Evolutionary conservation across 2,797 vertebrate genomes (phyloP), one percentile per base, ranked within the genome.

Genomic region (Pristis pectinata): DNA sequence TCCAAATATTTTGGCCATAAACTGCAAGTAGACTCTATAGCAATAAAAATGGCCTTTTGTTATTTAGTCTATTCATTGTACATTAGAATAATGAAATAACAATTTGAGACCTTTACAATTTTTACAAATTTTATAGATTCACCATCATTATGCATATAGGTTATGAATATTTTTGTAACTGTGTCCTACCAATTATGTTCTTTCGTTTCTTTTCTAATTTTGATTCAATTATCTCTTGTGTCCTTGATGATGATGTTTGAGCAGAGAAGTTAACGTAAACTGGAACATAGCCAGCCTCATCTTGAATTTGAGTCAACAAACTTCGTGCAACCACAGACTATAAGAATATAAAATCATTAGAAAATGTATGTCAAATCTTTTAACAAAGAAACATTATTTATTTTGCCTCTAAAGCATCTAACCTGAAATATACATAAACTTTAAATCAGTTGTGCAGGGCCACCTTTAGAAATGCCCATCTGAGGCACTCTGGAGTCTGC

Each of bases 151-250:
- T 34, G 3, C 0, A 34, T 2, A 53, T 13, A 70, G 89, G 70
- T 67, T 93, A 53, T 94, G 15, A 76, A 30, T 13, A 94, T 76
- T n/a, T 56, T 34, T 15, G 27, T 37, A 87, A n/a, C 24, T 34
- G 13, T 17, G 87, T 95, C 95, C 96, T 96, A 98, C 97, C 98
- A 95, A 98, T 96, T 77, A 98, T 96, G 94, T 98, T 98, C 96
- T 98, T 99, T 95, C 97, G 97, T 96, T 98, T 98, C 95, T 98
- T 98, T 96, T 98, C 97, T 95, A 98, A 95, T 95, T 98, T 98
- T 94, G 97, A 98, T 96, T 98, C 98, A 94, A 98, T 98, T 94
- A 98, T 98, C 95, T 98, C 98, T 96, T 98, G 97, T 2, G 97
- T 98, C 93, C 97, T 96, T 83, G 97, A 95, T 0, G 98, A 98